Base-by-base conservation (phyloP, 2,888 invertebrate genomes). In the Tiliacea citrago region DNA sequence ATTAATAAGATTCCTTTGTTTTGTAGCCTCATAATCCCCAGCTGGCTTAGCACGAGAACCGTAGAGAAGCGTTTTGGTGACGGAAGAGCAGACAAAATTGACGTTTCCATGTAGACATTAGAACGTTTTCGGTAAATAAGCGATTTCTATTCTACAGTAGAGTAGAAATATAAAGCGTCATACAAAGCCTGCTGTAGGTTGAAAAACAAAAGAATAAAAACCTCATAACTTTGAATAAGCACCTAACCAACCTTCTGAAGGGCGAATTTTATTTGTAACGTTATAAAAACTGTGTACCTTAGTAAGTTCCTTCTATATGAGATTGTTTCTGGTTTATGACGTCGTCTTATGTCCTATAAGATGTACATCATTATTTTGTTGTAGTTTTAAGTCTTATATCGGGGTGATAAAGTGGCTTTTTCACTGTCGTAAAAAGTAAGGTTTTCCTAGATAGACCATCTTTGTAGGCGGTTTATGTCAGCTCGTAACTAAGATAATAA, bases 381-480 rank as follows among this genome's bases (percentile, higher is more conserved):
- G 80, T 66, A 78, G 51, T 67, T 78, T 82, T 60, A 81, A 66
- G 81, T 83, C 82, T 85, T 88, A 86, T 80, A 75, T 63, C 71
- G n/a, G 24, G 73, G 81, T 61, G 75, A 78, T 88, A 89, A 87
- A 84, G 82, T 71, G 67, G 67, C 66, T 81, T 86, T 88, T 88
- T 75, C 75, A 77, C 35, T 80, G 82, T 72, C 81, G 61, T 87
- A 79, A 87, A 66, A 90, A 77, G 63, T 49, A 68, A 61, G 65
- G 73, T 88, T 82, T 82, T 85, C 80, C 82, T 84, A 86, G 86
- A 86, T 83, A 85, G 84, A 82, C 83, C 82, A 86, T 84, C 77
- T 90, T 91, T 91, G 91, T 85, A 87, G 84, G 82, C 80, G 84
- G 87, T 93, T 94, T 93, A 93, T 91, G 87, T 88, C 77, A 51